These are phyloP conservation scores for Torymus tubicola DNA, from an alignment of 2,888 invertebrate species.

Conservation along the genomic window DNA sequence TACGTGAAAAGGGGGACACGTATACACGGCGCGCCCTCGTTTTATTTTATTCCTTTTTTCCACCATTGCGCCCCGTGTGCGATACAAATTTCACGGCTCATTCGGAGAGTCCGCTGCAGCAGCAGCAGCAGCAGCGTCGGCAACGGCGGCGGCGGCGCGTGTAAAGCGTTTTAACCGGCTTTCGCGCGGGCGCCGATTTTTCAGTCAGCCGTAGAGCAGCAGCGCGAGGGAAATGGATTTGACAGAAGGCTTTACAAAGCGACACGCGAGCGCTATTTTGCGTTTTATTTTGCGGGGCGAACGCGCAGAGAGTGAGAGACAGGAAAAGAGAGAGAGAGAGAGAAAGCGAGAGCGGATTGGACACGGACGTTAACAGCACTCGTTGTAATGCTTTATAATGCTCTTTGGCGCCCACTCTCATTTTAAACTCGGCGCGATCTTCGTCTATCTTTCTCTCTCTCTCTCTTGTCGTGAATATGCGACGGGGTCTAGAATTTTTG, in stretches of 20 bases:
- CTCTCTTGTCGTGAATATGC: too few relatives aligned
- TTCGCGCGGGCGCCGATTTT: slow-evolving; percentile 46
- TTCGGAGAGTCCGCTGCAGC: slow-evolving; percentile 20
- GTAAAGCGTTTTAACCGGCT: slow-evolving; percentile 55
- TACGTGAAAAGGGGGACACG: too few relatives aligned
- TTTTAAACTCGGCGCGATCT: too few relatives aligned
- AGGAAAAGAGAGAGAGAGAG: slow-evolving; percentile 26
- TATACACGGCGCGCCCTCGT: not conserved
- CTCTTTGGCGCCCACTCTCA: slow-evolving; percentile 54
- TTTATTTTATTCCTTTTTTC: slow-evolving; percentile 19
- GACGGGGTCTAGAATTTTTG: too few relatives aligned
- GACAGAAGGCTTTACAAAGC: slow-evolving; percentile 73
- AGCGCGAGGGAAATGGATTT: slow-evolving; percentile 68
- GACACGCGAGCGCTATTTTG: slow-evolving; percentile 64
- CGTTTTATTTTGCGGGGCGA: slow-evolving; percentile 70
- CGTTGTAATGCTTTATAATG: slow-evolving; percentile 74
- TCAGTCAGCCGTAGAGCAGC: slow-evolving; percentile 56
- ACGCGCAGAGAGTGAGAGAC: slow-evolving; percentile 12
- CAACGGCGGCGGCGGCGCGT: slow-evolving; percentile 20
- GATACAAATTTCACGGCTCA: slow-evolving; percentile 56
- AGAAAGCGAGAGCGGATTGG: slow-evolving; percentile 67
- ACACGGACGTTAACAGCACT: slow-evolving; percentile 75
- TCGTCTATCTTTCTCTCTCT: too few relatives aligned
- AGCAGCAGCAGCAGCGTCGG: not conserved
- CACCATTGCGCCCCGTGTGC: slow-evolving; percentile 19